A percentile compares a stretch with the other conserved stretches of the same genome.
Conservation (phyloP, 64 coral and sea anemone genomes). For the Acropora tenuis region DNA sequence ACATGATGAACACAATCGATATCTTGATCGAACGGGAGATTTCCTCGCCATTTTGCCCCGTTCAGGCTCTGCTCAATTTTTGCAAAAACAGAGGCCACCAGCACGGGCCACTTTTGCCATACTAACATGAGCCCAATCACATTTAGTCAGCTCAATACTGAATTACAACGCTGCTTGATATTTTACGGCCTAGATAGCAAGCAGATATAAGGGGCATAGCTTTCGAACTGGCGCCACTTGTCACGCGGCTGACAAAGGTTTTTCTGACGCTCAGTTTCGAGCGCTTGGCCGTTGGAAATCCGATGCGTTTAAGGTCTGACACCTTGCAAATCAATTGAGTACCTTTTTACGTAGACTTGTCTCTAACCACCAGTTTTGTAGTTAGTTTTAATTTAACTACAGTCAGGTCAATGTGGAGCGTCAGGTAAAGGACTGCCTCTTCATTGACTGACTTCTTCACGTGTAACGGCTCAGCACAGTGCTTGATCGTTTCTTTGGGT, state of each 20-base stretch:
- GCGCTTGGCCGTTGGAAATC: no score
- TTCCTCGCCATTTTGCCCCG: constrained; percentile 12
- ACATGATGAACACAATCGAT: constrained; percentile 3
- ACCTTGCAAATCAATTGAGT: no score
- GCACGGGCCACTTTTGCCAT: neutral
- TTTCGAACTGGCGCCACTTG: neutral
- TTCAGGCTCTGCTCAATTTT: neutral
- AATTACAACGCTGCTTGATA: constrained; percentile 1
- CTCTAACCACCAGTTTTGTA: no score
- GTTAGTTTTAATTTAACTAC: no score
- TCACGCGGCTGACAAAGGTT: constrained; percentile 1
- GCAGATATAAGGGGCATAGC: neutral
- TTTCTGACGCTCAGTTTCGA: neutral
- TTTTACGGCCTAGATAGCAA: neutral
- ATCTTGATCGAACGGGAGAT: constrained; percentile 15
- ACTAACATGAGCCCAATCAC: neutral
- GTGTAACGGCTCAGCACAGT: no score
- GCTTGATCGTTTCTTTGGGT: no score
- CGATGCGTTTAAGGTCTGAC: no score
- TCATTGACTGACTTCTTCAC: no score
- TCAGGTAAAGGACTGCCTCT: no score
- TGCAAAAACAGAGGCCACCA: neutral
- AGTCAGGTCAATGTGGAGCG: no score
- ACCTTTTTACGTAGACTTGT: no score
- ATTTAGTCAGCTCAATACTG: neutral